phyloP scores from a whole-genome alignment of 1,140 invertebrate species.

The Lethocerus indicus region DNA sequence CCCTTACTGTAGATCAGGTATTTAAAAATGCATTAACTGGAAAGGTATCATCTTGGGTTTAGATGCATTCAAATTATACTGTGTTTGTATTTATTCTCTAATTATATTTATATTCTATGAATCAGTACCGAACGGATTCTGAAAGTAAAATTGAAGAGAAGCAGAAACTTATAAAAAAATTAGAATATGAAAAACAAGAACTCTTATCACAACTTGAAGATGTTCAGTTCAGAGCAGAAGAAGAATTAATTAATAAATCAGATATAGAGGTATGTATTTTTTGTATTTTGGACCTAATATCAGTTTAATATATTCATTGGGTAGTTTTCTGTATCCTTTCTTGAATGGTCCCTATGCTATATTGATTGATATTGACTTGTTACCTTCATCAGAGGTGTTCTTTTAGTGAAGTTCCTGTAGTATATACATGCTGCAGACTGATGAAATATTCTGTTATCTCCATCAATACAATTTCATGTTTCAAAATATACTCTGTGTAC shows the following conservation, averaged over 20 bases:
- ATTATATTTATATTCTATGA: constrained; percentile 7
- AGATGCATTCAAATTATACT: neutral
- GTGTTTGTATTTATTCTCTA: constrained; percentile 9
- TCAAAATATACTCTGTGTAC: no score
- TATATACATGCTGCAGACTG: no score
- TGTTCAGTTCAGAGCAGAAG: constrained; percentile 78
- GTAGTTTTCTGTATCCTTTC: no score
- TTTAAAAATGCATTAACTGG: neutral
- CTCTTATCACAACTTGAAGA: constrained; percentile 66
- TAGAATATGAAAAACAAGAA: constrained; percentile 46
- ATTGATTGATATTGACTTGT: no score
- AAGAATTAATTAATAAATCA: constrained; percentile 61
- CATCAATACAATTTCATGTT: no score
- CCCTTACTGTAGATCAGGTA: neutral
- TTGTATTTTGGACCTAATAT: no score
- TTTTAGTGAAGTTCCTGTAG: no score
- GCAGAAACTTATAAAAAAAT: constrained; percentile 26
- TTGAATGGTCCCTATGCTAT: no score
- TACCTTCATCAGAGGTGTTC: no score
- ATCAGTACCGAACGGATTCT: constrained; percentile 34
- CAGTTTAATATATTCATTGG: no score
- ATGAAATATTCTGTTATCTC: no score
- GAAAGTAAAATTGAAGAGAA: constrained; percentile 26
- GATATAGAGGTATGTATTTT: constrained; percentile 51
- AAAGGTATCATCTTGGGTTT: neutral